A percentile compares a stretch with the other conserved stretches of the same genome.
These are phyloP conservation scores for Laterallus jamaicensis DNA, from an alignment of 2,113 vertebrate genomes.

Conservation along the genomic window DNA sequence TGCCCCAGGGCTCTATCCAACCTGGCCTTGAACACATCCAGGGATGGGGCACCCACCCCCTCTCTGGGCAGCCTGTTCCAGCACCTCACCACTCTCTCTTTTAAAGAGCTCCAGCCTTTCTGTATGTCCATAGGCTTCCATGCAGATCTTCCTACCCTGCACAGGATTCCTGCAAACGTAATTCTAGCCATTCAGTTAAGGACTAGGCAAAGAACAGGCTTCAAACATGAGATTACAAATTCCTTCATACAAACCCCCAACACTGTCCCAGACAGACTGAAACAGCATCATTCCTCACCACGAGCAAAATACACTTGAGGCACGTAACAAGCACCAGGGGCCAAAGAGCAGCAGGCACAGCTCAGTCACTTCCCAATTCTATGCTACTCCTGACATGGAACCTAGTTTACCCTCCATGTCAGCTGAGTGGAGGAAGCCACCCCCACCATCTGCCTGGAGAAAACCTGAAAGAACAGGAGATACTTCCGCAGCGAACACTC, in stretches of 20 bases:
- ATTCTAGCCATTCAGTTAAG: neutral
- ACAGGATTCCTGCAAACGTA: fast-evolving
- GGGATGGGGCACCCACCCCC: too few species aligned
- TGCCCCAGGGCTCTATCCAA: too few species aligned
- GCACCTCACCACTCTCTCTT: neutral
- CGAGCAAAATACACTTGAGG: neutral
- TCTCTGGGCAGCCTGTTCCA: too few species aligned
- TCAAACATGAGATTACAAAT: neutral
- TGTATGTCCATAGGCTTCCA: neutral
- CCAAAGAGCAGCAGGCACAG: neutral
- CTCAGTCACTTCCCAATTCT: neutral
- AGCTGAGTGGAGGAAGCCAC: neutral
- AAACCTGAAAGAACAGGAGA: neutral
- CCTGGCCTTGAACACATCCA: too few species aligned
- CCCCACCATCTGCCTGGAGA: neutral
- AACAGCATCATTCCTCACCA: fast-evolving
- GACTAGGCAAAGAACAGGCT: neutral
- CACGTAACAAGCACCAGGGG: fast-evolving
- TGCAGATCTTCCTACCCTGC: neutral
- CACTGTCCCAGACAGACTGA: neutral
- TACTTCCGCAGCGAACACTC: neutral
- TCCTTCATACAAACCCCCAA: neutral
- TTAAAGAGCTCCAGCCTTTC: neutral
- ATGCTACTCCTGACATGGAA: neutral
- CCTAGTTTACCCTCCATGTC: fast-evolving